Evolutionary conservation across 2,797 vertebrate genomes (phyloP).

Genomic region (Rhabdophis nuchalis): DNA sequence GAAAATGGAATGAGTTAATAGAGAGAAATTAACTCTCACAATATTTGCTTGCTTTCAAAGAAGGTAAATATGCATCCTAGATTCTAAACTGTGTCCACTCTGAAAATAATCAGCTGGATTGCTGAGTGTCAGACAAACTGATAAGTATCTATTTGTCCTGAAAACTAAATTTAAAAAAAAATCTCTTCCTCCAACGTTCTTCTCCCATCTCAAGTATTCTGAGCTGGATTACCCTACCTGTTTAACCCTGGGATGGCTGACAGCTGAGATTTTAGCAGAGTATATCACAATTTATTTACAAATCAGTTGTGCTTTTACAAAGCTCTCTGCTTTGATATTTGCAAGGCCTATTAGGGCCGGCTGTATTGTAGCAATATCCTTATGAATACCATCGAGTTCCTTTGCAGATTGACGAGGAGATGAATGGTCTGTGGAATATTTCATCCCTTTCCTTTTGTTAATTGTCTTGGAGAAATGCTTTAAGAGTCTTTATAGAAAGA

Average conservation of each 20-base stretch:
- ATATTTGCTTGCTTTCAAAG: neutral
- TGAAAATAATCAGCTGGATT: neutral
- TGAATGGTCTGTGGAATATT: neutral
- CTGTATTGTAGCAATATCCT: no score
- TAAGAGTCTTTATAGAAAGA: neutral
- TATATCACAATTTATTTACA: neutral
- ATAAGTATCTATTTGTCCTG: neutral
- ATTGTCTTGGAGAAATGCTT: neutral
- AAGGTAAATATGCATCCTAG: neutral
- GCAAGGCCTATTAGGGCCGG: neutral
- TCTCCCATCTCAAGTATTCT: neutral
- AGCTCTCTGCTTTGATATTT: neutral
- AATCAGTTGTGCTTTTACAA: neutral
- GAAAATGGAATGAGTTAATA: neutral
- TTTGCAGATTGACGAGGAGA: neutral
- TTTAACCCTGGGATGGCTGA: neutral
- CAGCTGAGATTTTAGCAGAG: neutral
- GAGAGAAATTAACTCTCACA: neutral
- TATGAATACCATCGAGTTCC: neutral
- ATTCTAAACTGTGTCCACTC: neutral
- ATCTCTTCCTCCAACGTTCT: neutral
- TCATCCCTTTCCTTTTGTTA: neutral
- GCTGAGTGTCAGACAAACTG: neutral
- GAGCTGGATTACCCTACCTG: neutral
- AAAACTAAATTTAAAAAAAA: neutral